These are phyloP conservation scores for Merops nubicus DNA, from an alignment of 2,113 vertebrate species.

Conservation along the genomic window DNA sequence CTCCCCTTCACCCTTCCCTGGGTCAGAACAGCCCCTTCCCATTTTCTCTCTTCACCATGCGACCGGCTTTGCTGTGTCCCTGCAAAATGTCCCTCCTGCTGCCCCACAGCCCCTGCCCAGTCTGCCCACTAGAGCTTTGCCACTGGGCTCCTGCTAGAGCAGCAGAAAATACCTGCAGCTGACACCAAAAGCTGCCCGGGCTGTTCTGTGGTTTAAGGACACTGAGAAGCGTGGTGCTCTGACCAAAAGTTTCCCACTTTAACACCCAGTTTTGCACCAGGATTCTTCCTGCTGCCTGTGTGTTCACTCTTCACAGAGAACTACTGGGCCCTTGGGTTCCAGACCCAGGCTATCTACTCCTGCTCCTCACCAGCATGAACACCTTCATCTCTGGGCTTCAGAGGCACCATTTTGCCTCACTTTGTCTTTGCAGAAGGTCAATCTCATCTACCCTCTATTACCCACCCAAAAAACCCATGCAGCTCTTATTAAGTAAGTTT, in stretches of 20 bases:
- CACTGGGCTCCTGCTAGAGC: not conserved
- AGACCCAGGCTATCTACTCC: not conserved
- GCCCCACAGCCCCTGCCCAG: not conserved
- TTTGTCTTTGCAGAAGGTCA: not conserved
- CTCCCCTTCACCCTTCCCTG: not conserved
- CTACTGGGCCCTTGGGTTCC: not conserved
- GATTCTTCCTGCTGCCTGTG: not conserved
- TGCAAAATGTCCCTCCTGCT: not conserved
- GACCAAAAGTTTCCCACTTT: not conserved
- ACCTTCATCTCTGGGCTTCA: not conserved
- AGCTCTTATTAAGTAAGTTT: not conserved
- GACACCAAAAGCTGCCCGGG: not conserved
- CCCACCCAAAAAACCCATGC: not conserved
- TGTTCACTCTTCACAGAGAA: not conserved
- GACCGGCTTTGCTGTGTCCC: not conserved
- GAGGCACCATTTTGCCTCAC: not conserved
- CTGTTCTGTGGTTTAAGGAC: too few relatives aligned
- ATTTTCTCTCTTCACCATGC: not conserved
- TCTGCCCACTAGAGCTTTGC: not conserved
- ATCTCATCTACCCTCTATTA: conserved; percentile 40
- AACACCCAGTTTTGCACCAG: not conserved
- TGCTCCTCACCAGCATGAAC: not conserved
- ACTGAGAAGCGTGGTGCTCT: not conserved
- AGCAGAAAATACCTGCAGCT: not conserved
- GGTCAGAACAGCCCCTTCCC: not conserved